These are phyloP conservation scores for Aradus depressus DNA, from an alignment of 2,888 invertebrate genomes.

Conservation along the genomic window DNA sequence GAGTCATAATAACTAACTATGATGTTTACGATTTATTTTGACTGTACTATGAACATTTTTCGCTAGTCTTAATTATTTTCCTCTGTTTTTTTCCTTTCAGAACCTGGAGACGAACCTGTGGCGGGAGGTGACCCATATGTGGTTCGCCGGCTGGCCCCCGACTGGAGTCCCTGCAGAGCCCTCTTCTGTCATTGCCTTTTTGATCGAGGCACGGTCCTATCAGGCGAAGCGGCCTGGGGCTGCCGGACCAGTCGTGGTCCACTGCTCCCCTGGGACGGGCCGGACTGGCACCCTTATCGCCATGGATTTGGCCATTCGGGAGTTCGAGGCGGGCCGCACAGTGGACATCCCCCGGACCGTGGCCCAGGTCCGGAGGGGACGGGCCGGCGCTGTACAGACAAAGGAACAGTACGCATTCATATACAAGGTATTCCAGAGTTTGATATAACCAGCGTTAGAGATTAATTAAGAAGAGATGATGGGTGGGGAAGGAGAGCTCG, in stretches of 20 bases:
- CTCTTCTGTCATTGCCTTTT: conserved; percentile 72
- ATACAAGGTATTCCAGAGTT: conserved; percentile 86
- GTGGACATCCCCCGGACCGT: conserved; percentile 82
- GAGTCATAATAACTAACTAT: no score
- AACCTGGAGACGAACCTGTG: conserved; percentile 70
- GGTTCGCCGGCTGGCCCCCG: conserved; percentile 87
- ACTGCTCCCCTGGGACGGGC: conserved; percentile 83
- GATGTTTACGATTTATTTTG: no score
- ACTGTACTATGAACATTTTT: neutral
- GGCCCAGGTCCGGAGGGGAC: conserved; percentile 68
- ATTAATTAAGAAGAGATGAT: no score
- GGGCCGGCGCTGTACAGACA: conserved; percentile 82
- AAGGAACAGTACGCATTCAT: conserved; percentile 86
- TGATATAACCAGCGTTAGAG: no score
- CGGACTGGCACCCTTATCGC: conserved; percentile 77
- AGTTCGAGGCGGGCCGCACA: conserved; percentile 65
- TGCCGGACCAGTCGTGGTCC: conserved; percentile 56
- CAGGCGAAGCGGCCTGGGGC: conserved; percentile 48
- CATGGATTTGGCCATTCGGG: conserved; percentile 71
- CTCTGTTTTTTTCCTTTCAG: conserved; percentile 35
- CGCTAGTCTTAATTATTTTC: no score
- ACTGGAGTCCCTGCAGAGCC: conserved; percentile 75
- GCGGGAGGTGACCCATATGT: conserved; percentile 80
- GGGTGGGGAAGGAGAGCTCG: no score
- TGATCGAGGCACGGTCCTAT: conserved; percentile 65